Evolutionary conservation across 2,888 invertebrate genomes (phyloP), one percentile per base, ranked within the genome.

Genomic region (Exocentrus adspersus): DNA sequence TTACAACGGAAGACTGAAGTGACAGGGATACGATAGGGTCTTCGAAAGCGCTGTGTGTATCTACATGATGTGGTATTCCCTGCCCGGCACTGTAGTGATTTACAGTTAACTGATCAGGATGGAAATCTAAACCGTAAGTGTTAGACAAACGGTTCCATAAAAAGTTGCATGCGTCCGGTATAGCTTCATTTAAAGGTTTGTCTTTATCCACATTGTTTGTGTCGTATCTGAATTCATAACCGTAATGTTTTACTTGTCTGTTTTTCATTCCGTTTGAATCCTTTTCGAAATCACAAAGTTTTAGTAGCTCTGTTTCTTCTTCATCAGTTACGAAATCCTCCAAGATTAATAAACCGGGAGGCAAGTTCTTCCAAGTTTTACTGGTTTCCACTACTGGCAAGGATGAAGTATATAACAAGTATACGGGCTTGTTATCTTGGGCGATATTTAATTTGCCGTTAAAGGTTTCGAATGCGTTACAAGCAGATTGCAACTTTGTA

Each of bases 21-120:
- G 97, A 97, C 0, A 98, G 80, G 0, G 96, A 95, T 20, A 97
- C 79, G 67, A 98, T 92, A 1, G 92, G 92, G 77, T 92, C 91
- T 70, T 93, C 91, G 83, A 98, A 99, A 0, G 95, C 92, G 81
- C 95, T 95, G 79, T 97, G 97, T 0, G 95, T 97, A 80, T 99
- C 98, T 16, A 97, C 90, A 82, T 99, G 98, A 0, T 92, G 88
- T 28, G 98, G 98, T 79, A 99, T 98, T 37, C 96, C 95, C 86
- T 95, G 94, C 10, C 96, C 95, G 46, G 94, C 91, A 62, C 85
- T 81, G 81, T 96, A 96, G 74, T 88, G 87, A 80, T 96, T 96
- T 0, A 95, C 87, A 0, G 96, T 96, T 48, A 95, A 77, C 78
- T 96, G 96, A 83, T 95, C 90, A 2, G 94, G 94, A 20, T 78